Evolutionary conservation across 2,888 invertebrate species (phyloP).

Genomic region (Elysia crispata): DNA sequence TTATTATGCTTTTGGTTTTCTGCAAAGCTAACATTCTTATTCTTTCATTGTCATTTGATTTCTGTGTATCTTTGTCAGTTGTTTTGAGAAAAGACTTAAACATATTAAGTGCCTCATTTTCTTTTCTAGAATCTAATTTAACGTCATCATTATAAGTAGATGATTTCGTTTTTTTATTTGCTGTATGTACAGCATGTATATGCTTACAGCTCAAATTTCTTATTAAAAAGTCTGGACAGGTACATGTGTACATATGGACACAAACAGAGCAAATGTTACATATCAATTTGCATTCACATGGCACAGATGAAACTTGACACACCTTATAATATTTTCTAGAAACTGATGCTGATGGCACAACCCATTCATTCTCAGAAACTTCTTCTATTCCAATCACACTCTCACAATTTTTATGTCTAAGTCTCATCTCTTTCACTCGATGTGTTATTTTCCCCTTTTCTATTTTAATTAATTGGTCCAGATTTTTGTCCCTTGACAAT

Average conservation of each 20-base stretch:
- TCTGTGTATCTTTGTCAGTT: too few relatives aligned
- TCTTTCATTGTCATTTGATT: too few relatives aligned
- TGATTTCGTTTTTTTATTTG: background rate
- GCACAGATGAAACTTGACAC: background rate
- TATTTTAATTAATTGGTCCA: conserved; percentile 22
- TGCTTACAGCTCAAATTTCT: background rate
- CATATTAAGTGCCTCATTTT: too few relatives aligned
- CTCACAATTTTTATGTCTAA: conserved; percentile 6
- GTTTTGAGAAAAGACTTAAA: too few relatives aligned
- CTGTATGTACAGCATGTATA: conserved; percentile 17
- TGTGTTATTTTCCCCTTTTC: conserved; percentile 12
- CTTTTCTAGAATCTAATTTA: background rate
- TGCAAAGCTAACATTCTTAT: too few relatives aligned
- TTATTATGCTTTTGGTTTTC: too few relatives aligned
- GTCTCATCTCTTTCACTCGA: conserved; percentile 18
- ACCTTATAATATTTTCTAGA: background rate
- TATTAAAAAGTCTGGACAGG: background rate
- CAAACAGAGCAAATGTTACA: conserved; percentile 9
- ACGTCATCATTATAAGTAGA: background rate
- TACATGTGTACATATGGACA: background rate
- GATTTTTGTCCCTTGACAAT: conserved; percentile 25
- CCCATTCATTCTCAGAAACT: background rate
- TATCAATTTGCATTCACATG: conserved; percentile 3
- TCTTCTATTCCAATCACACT: background rate
- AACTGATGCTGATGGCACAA: background rate